Conservation (phyloP, 1,140 invertebrate species). For the Drosophila sturtevanti region DNA sequence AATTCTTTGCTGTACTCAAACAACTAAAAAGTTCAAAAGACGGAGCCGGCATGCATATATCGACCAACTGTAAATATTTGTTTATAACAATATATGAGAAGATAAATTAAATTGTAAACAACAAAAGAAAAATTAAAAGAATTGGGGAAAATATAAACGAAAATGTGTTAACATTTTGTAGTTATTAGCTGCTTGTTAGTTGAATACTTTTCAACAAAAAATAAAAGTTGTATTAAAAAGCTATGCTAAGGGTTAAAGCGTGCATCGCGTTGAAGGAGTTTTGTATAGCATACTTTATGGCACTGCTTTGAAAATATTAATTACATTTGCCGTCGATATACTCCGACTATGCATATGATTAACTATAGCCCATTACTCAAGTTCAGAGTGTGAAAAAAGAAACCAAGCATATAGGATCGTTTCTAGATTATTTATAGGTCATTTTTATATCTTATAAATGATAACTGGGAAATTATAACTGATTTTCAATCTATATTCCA, state of each 20-base stretch:
- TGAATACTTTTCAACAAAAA: neutral
- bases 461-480: too few relatives aligned
- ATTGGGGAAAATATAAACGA: constrained; percentile 25
- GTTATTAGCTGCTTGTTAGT: neutral
- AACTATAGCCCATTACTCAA: constrained; percentile 8
- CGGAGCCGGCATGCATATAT: constrained; percentile 83
- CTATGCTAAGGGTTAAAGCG: constrained; percentile 74
- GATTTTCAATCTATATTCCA: too few relatives aligned
- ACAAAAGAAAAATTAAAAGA: constrained; percentile 61
- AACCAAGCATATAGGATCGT: too few relatives aligned
- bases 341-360: neutral
- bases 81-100: constrained; percentile 55
- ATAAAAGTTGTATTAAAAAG: constrained; percentile 5
- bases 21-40: constrained; percentile 82
- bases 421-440: too few relatives aligned
- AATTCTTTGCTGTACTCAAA: constrained; percentile 59
- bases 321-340: neutral
- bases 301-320: constrained; percentile 36
- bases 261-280: constrained; percentile 70
- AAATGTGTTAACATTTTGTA: constrained; percentile 38
- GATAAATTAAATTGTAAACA: constrained; percentile 68
- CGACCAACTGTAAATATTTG: constrained; percentile 83
- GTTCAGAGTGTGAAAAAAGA: neutral
- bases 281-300: constrained; percentile 79
- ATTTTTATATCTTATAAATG: too few relatives aligned